Evolutionary conservation across 1,140 invertebrate species (phyloP).

Genomic region (Ceratosolen solmsi): DNA sequence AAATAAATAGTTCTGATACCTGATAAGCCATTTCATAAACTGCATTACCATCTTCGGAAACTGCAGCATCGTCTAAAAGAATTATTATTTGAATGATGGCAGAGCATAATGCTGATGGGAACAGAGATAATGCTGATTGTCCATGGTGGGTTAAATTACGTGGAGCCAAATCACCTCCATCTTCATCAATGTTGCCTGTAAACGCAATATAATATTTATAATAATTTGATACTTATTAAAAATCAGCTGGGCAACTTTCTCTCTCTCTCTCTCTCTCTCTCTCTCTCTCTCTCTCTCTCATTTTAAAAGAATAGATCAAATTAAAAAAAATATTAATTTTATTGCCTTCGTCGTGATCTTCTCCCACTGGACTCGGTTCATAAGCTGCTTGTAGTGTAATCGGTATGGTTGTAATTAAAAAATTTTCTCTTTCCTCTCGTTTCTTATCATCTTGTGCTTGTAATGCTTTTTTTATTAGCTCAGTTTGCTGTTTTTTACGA

Average conservation of each 20-base stretch:
- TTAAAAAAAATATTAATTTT: neutral
- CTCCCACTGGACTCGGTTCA: conserved; percentile 89
- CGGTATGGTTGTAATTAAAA: conserved; percentile 96
- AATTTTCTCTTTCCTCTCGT: conserved; percentile 93
- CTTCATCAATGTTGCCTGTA: conserved; percentile 76
- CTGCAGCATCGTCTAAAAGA: conserved; percentile 95
- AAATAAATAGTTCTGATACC: too few species aligned
- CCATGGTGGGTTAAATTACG: conserved; percentile 84
- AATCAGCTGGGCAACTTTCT: too few species aligned
- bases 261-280: too few species aligned
- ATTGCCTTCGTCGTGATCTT: conserved; percentile 90
- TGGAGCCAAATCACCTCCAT: conserved; percentile 79
- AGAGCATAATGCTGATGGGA: conserved; percentile 96
- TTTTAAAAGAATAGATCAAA: too few species aligned
- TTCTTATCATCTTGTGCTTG: conserved; percentile 97
- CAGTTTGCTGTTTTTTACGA: conserved; percentile 98
- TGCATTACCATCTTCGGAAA: conserved; percentile 92
- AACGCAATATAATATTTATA: neutral
- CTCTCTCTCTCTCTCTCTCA: too few species aligned
- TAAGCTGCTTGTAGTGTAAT: conserved; percentile 96
- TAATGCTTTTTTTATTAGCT: conserved; percentile 94
- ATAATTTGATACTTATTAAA: too few species aligned
- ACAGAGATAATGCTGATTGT: conserved; percentile 93
- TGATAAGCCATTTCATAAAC: conserved; percentile 93
- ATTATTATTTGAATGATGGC: conserved; percentile 96